Percentiles rank a stretch among this genome's conserved stretches.
Conservation (phyloP, 2,113 vertebrate species). For the Pteruthius melanotis region DNA sequence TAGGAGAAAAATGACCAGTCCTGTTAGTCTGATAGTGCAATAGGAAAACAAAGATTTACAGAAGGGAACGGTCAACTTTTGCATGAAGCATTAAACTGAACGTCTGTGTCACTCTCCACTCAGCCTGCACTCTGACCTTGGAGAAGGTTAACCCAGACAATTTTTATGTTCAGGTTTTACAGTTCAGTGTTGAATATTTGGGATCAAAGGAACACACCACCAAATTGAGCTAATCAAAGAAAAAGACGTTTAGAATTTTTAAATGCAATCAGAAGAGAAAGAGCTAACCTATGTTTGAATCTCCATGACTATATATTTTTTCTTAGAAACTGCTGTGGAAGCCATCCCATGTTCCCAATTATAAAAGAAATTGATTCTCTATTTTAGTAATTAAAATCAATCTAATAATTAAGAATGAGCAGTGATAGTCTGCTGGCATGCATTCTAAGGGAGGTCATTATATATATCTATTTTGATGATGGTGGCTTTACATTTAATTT, state of each 20-base stretch:
- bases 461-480: background rate
- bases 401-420: background rate
- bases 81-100: background rate
- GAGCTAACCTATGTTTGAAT: background rate
- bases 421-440: background rate
- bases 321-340: background rate
- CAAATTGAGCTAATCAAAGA: background rate
- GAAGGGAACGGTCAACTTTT: background rate
- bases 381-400: background rate
- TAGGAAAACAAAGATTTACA: background rate
- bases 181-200: background rate
- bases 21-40: background rate
- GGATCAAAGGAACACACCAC: background rate
- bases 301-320: background rate
- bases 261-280: background rate
- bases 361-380: background rate
- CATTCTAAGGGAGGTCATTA: background rate
- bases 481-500: background rate
- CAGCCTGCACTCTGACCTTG: background rate
- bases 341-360: background rate
- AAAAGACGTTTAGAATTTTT: background rate
- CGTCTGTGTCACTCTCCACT: background rate
- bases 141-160: background rate
- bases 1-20: background rate
- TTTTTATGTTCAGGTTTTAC: background rate